phyloP scores from a whole-genome alignment of 2,888 invertebrate genomes.

The Phalangium opilio region DNA sequence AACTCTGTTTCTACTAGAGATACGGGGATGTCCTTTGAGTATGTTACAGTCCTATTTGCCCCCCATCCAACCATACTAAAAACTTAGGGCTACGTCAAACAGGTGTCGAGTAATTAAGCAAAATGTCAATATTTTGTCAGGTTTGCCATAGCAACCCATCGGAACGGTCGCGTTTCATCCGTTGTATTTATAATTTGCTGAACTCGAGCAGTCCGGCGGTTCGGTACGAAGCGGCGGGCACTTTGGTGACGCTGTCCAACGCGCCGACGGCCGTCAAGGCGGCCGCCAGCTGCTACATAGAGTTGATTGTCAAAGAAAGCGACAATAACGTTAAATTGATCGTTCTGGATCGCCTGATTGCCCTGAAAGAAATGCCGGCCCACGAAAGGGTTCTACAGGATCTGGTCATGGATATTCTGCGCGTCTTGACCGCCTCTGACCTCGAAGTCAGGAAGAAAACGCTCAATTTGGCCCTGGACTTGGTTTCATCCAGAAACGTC shows the following conservation, averaged over 20 bases:
- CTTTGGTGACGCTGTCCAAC: slow-evolving; percentile 87
- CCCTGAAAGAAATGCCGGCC: slow-evolving; percentile 62
- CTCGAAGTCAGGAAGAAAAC: slow-evolving; percentile 85
- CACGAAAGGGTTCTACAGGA: slow-evolving; percentile 72
- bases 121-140: slow-evolving; percentile 39
- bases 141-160: slow-evolving; percentile 92
- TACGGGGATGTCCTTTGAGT: too few species aligned
- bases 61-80: too few species aligned
- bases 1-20: too few species aligned
- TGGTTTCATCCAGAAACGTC: slow-evolving; percentile 79
- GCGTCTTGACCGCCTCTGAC: slow-evolving; percentile 82
- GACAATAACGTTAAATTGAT: slow-evolving; percentile 99
- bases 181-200: slow-evolving; percentile 92
- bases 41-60: too few species aligned
- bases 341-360: slow-evolving; percentile 80
- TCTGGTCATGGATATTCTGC: slow-evolving; percentile 90
- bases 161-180: slow-evolving; percentile 90
- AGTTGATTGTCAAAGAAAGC: slow-evolving; percentile 96
- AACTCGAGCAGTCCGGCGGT: slow-evolving; percentile 91
- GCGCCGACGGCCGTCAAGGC: slow-evolving; percentile 97
- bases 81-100: too few species aligned
- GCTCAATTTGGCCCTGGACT: slow-evolving; percentile 62
- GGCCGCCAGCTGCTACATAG: slow-evolving; percentile 95
- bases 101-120: too few species aligned
- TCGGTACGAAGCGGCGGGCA: slow-evolving; percentile 96